Evolutionary conservation across 2,797 vertebrate genomes (phyloP).

Genomic region (Erethizon dorsatum): DNA sequence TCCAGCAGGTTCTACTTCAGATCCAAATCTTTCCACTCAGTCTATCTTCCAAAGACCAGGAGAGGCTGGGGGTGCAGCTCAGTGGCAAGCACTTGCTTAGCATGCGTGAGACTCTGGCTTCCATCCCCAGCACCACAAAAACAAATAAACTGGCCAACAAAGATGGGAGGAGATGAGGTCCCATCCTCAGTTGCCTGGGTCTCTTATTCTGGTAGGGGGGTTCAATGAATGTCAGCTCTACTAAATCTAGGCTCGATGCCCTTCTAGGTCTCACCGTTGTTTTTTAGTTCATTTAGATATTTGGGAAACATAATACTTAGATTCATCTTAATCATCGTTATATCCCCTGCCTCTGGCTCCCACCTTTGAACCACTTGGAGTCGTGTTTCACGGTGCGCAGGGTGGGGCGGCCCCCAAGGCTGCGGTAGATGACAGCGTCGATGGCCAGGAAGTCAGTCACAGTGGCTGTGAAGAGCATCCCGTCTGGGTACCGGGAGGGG

Average conservation of each 20-base stretch:
- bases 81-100: background rate
- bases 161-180: background rate
- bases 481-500: constrained; percentile 88
- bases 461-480: constrained; percentile 97
- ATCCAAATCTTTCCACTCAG: background rate
- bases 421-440: constrained; percentile 98
- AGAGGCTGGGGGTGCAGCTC: background rate
- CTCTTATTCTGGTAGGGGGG: constrained; percentile 27
- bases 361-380: constrained; percentile 99
- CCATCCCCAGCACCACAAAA: background rate
- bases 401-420: constrained; percentile 95
- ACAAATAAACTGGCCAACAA: background rate
- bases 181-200: background rate
- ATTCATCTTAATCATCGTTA: background rate
- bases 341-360: background rate
- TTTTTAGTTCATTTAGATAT: background rate
- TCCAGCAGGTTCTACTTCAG: constrained; percentile 24
- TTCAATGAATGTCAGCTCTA: background rate
- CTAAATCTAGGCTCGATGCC: too few relatives aligned
- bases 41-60: background rate
- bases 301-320: background rate
- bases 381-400: constrained; percentile 98
- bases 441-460: constrained; percentile 99
- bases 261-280: background rate
- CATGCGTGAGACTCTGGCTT: too few relatives aligned